Evolutionary conservation across 2,888 invertebrate species (phyloP).

Genomic region (Helleia helle): DNA sequence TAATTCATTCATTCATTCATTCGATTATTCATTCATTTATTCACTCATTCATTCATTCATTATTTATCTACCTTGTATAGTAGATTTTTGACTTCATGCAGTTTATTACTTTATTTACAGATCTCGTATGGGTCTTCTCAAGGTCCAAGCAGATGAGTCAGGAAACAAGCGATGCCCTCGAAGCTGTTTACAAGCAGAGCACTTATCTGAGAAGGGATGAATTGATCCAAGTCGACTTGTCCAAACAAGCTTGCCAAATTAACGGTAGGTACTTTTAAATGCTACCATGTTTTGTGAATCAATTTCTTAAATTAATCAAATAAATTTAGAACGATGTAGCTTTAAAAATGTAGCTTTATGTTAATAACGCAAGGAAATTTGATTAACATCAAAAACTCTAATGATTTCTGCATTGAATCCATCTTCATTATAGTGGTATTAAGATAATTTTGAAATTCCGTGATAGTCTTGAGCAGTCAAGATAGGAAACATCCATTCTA

Average conservation of each 20-base stretch:
- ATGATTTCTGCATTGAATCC: too few relatives aligned
- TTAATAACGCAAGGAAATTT: too few relatives aligned
- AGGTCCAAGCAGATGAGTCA: neutral
- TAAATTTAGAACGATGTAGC: neutral
- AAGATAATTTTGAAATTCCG: too few relatives aligned
- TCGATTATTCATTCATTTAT: too few relatives aligned
- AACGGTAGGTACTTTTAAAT: neutral
- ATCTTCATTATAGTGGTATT: too few relatives aligned
- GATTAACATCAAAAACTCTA: too few relatives aligned
- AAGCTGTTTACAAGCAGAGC: neutral
- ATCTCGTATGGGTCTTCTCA: slow-evolving; percentile 2
- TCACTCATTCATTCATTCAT: too few relatives aligned
- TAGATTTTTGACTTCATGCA: neutral
- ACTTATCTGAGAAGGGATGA: neutral
- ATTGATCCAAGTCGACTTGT: neutral
- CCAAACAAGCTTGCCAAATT: neutral
- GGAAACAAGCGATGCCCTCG: neutral
- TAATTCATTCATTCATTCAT: too few relatives aligned
- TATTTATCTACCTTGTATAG: neutral
- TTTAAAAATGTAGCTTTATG: neutral
- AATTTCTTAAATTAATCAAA: too few relatives aligned
- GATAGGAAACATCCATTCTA: too few relatives aligned
- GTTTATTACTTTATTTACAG: neutral
- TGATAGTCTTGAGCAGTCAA: too few relatives aligned
- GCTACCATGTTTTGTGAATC: too few relatives aligned